Percentiles rank a stretch among this genome's conserved stretches.
phyloP scores from a whole-genome alignment of 2,797 vertebrate species.

The Microctenopoma lineatum region DNA sequence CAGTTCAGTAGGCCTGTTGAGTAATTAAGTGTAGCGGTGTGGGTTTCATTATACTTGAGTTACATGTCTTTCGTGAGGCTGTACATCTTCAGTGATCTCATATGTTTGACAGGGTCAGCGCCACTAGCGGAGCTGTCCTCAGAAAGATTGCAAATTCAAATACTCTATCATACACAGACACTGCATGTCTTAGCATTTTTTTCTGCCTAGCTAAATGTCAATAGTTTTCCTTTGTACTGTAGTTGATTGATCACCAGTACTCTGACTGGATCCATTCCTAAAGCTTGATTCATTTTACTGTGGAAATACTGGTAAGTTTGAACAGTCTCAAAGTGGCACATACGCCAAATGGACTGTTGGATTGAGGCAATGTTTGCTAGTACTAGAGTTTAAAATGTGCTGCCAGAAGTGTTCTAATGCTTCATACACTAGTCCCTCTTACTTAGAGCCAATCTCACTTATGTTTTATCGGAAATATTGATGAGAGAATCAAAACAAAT shows the following conservation, averaged over 20 bases:
- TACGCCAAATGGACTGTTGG: slow-evolving; percentile 58
- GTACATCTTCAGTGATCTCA: slow-evolving; percentile 34
- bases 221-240: slow-evolving; percentile 38
- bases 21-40: slow-evolving; percentile 2
- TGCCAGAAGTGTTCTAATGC: slow-evolving; percentile 72
- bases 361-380: slow-evolving; percentile 69
- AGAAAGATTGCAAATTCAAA: slow-evolving; percentile 15
- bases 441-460: slow-evolving; percentile 33
- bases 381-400: slow-evolving; percentile 49
- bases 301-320: slow-evolving; percentile 74
- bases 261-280: slow-evolving; percentile 47
- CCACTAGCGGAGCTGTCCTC: slow-evolving; percentile 16
- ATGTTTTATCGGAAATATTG: slow-evolving; percentile 70
- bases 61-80: slow-evolving; percentile 27
- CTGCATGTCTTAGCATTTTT: slow-evolving; percentile 28
- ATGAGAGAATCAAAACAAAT: slow-evolving; percentile 68
- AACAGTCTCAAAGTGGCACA: slow-evolving; percentile 47
- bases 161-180: slow-evolving; percentile 22
- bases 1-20: not conserved
- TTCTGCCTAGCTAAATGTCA: slow-evolving; percentile 25
- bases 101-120: slow-evolving; percentile 20
- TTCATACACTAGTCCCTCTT: slow-evolving; percentile 44
- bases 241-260: slow-evolving; percentile 56
- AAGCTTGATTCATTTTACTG: slow-evolving; percentile 58
- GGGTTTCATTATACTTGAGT: slow-evolving; percentile 25